Base-by-base conservation (phyloP, 2,888 invertebrate genomes). In the Euzophera pinguis region DNA sequence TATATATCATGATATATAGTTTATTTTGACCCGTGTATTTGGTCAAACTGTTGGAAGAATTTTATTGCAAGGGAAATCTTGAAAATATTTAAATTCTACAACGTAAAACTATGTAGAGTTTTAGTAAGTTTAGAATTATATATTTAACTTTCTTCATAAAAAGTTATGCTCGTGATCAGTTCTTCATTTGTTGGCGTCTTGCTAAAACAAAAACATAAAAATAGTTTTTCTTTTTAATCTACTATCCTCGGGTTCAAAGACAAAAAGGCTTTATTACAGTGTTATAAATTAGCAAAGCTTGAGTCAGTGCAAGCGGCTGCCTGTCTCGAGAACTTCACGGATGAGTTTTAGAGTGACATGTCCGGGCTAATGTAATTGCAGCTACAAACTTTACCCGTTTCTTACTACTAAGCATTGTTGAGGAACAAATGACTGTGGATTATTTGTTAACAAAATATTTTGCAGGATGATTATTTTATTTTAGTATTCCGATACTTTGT, bases 301-400 rank as follows among this genome's bases (percentile, higher is more conserved):
- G 45, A 45, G 32, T 45, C 32, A 45, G 45, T 32, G 45, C 45
- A 32, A 32, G 13, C 14, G 45, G 45, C 45, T 45, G 34, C 32
- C 29, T 45, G 45, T 45, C 45, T 16, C 43, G 45, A 9, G 10
- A 45, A 45, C 14, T 45, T 45, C 16, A 10, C 14, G 45, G 45
- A 45, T 45, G 45, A 45, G 45, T 45, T 45, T 45, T 32, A 45
- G 34, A 45, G 45, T 45, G 45, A 45, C 32, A 45, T 45, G 45
- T 32, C 45, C 45, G 45, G 45, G 45, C 45, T 45, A 45, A 45
- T 45, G 45, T 45, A 45, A 45, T 45, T 45, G 32, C 32, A 32
- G 32, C 45, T 32, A 9, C 34, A 10, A 45, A 45, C 45, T 32
- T 45, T 45, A 32, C 32, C 16, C 45, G 14, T 45, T 32, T 45